Conservation (phyloP, 2,113 vertebrate species). For the Mellivora capensis region DNA sequence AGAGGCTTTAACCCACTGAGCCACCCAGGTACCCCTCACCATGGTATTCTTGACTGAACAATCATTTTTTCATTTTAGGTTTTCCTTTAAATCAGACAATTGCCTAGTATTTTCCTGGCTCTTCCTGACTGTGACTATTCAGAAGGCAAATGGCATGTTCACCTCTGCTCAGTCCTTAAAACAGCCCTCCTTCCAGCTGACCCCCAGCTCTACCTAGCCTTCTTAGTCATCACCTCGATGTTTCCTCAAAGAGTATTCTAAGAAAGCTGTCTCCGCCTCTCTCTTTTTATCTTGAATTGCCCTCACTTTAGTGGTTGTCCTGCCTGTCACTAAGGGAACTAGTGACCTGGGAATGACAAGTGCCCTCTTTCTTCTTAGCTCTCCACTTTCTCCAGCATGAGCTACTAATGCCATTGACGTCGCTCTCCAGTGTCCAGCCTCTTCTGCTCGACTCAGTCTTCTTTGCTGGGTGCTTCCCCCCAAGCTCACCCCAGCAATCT, state of each 20-base stretch:
- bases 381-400: background rate
- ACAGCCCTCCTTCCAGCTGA: background rate
- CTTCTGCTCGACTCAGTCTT: background rate
- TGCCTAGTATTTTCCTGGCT: background rate
- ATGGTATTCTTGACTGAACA: background rate
- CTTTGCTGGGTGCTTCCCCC: background rate
- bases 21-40: too few relatives aligned
- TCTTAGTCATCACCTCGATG: background rate
- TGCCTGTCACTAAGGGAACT: background rate
- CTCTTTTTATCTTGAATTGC: background rate
- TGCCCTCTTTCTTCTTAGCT: background rate
- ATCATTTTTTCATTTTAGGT: background rate
- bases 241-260: background rate
- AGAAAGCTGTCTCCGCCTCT: background rate
- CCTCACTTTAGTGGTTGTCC: background rate
- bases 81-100: background rate
- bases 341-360: too few relatives aligned
- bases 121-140: background rate
- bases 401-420: fast-evolving
- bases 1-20: too few relatives aligned
- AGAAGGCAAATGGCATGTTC: background rate
- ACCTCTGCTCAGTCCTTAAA: background rate
- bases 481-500: background rate
- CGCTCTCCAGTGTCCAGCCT: background rate
- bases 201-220: background rate